phyloP scores from a whole-genome alignment of 2,888 invertebrate species.

The Xestobium rufovillosum region DNA sequence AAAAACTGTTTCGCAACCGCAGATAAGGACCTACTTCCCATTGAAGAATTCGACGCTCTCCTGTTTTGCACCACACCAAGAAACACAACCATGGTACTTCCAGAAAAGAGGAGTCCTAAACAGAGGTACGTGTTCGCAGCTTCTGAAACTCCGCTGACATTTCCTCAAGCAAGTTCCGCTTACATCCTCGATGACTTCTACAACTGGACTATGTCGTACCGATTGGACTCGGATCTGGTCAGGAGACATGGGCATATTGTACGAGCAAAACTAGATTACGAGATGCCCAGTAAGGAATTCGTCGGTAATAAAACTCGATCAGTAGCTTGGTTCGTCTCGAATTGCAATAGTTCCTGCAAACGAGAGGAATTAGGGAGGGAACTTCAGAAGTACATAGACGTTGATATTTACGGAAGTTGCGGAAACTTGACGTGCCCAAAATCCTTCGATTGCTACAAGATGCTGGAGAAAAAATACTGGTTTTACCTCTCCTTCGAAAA shows the following conservation, averaged over 20 bases:
- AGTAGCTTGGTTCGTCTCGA: slow-evolving; percentile 52
- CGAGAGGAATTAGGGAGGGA: slow-evolving; percentile 43
- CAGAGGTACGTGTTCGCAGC: slow-evolving; percentile 49
- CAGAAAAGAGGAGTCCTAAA: slow-evolving; percentile 33
- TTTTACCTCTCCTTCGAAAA: slow-evolving; percentile 69
- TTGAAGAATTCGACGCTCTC: slow-evolving; percentile 46
- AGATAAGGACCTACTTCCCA: slow-evolving; percentile 33
- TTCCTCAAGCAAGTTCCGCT: slow-evolving; percentile 13
- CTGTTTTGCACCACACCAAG: slow-evolving; percentile 42
- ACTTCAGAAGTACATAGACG: slow-evolving; percentile 48
- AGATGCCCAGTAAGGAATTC: slow-evolving; percentile 20
- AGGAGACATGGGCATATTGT: slow-evolving; percentile 38
- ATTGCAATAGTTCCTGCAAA: slow-evolving; percentile 44
- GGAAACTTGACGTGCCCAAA: slow-evolving; percentile 41
- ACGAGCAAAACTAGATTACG: slow-evolving; percentile 20
- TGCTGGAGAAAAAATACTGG: slow-evolving; percentile 52
- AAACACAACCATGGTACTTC: slow-evolving; percentile 28
- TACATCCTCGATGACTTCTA: slow-evolving; percentile 43
- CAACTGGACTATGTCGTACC: slow-evolving; percentile 52
- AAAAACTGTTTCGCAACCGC: slow-evolving; percentile 45
- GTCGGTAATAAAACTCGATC: slow-evolving; percentile 41
- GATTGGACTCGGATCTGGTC: slow-evolving; percentile 39
- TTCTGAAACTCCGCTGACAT: slow-evolving; percentile 43
- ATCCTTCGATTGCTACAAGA: slow-evolving; percentile 41
- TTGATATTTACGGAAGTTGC: slow-evolving; percentile 59